Evolutionary conservation across 1,140 invertebrate species (phyloP).

Genomic region (Magallana ariakensis): DNA sequence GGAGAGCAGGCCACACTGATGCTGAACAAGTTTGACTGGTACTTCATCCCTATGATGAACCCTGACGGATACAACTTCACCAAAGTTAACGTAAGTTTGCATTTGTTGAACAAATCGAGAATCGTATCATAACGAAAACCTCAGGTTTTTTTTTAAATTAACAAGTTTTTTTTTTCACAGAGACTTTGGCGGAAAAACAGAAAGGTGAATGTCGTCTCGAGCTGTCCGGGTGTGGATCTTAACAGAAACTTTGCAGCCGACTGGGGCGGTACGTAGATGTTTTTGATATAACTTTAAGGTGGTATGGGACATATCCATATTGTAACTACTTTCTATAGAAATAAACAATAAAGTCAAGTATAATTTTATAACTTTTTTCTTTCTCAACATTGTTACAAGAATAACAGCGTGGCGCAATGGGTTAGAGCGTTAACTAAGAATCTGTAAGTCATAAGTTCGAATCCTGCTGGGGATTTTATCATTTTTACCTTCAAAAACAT

Average conservation of each 20-base stretch:
- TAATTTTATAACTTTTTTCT: too few relatives aligned
- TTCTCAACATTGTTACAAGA: too few relatives aligned
- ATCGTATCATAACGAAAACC: too few relatives aligned
- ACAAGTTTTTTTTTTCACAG: background rate
- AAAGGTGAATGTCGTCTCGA: conserved; percentile 5
- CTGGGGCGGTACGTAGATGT: conserved; percentile 55
- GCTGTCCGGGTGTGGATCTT: conserved; percentile 70
- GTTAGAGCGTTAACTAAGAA: too few relatives aligned
- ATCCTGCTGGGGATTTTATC: too few relatives aligned
- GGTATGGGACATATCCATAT: too few relatives aligned
- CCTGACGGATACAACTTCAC: conserved; percentile 87
- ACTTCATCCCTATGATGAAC: conserved; percentile 85
- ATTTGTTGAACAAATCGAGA: background rate
- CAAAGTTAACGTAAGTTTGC: conserved; percentile 41
- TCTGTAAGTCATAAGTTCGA: too few relatives aligned
- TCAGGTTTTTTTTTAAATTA: too few relatives aligned
- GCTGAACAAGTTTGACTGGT: conserved; percentile 80
- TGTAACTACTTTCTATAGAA: too few relatives aligned
- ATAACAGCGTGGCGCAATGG: too few relatives aligned
- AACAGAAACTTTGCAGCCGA: conserved; percentile 73
- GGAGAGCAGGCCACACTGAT: conserved; percentile 45
- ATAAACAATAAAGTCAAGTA: too few relatives aligned
- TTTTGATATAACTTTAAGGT: background rate
- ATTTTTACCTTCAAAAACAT: too few relatives aligned
- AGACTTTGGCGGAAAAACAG: conserved; percentile 73